These are phyloP conservation scores for Lates calcarifer DNA, from an alignment of 2,113 vertebrate species.

Conservation along the genomic window DNA sequence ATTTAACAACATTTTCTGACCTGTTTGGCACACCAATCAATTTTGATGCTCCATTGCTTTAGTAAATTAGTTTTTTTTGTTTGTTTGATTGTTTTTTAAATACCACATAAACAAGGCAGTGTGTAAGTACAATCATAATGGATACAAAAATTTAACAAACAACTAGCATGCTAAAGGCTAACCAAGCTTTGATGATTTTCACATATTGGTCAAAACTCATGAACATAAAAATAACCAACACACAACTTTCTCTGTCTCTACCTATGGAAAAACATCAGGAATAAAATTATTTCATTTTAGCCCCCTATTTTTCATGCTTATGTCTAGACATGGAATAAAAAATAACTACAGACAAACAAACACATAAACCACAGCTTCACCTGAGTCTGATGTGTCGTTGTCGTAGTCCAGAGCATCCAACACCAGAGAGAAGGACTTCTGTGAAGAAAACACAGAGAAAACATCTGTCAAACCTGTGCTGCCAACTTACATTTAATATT, in stretches of 20 bases:
- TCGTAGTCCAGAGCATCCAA: slow-evolving; percentile 83
- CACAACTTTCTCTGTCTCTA: background rate
- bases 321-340: background rate
- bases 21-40: no score
- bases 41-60: background rate
- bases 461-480: background rate
- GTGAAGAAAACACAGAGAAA: slow-evolving; percentile 37
- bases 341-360: background rate
- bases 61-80: no score
- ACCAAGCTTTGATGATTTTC: background rate
- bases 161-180: background rate
- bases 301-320: background rate
- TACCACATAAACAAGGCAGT: no score
- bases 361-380: slow-evolving; percentile 51
- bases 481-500: background rate
- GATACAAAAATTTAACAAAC: background rate
- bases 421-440: slow-evolving; percentile 87
- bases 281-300: background rate
- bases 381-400: slow-evolving; percentile 81
- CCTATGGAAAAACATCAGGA: background rate
- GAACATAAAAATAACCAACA: background rate
- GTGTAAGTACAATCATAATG: no score
- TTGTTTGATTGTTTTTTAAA: no score
- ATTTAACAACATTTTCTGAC: background rate
- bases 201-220: background rate